These are phyloP conservation scores for Thinocorus orbignyianus DNA, from an alignment of 2,113 vertebrate species.

Conservation along the genomic window DNA sequence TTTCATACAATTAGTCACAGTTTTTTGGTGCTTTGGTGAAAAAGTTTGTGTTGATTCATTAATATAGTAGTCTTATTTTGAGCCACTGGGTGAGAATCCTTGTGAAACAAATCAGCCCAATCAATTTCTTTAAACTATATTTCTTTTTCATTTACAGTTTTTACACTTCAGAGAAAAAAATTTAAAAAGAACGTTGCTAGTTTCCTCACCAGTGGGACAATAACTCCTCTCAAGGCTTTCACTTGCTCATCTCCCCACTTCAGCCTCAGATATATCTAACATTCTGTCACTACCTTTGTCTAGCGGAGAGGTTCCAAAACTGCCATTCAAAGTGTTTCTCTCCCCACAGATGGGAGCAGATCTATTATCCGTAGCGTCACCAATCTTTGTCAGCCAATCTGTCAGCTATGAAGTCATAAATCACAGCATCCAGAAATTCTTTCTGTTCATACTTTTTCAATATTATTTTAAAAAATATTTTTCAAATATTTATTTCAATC, in stretches of 20 bases:
- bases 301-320: constrained; percentile 52
- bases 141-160: background rate
- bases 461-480: constrained; percentile 25
- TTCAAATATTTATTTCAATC: constrained; percentile 18
- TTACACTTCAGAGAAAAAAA: background rate
- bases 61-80: background rate
- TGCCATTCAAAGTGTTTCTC: constrained; percentile 57
- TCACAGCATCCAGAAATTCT: constrained; percentile 44
- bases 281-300: constrained; percentile 58
- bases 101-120: background rate
- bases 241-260: background rate
- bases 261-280: constrained; percentile 40
- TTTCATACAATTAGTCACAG: background rate
- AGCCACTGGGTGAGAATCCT: background rate
- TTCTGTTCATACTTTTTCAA: constrained; percentile 4
- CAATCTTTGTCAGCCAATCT: constrained; percentile 62
- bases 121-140: background rate
- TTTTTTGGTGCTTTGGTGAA: background rate
- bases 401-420: constrained; percentile 64
- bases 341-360: constrained; percentile 52
- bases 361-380: constrained; percentile 58
- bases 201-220: constrained; percentile 2
- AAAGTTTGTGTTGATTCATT: background rate
- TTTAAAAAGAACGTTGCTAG: background rate
- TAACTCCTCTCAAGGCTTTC: background rate